Evolutionary conservation across 2,797 vertebrate genomes (phyloP).

Genomic region (Huso huso): DNA sequence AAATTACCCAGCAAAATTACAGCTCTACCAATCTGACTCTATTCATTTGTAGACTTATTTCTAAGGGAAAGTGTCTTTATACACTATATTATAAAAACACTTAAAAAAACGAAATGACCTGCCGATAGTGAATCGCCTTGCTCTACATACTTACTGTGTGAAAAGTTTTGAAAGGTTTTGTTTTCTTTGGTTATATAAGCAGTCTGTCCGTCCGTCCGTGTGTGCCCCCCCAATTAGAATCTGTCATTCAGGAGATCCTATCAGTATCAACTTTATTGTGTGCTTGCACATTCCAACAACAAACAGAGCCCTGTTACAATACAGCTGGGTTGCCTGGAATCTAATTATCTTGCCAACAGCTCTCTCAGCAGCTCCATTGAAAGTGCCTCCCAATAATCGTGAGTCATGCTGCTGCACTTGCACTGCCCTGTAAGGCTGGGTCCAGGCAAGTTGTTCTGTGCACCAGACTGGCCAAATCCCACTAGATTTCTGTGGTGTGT

Average conservation of each 20-base stretch:
- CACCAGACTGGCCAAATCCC: background rate
- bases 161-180: background rate
- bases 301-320: background rate
- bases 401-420: background rate
- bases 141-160: background rate
- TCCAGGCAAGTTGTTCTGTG: background rate
- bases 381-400: background rate
- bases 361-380: slow-evolving; percentile 2
- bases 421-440: background rate
- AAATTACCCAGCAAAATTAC: too few relatives aligned
- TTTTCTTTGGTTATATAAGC: background rate
- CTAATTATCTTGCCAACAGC: background rate
- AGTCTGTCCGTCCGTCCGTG: background rate
- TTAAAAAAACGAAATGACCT: too few relatives aligned
- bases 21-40: too few relatives aligned
- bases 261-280: background rate
- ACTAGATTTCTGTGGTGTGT: background rate
- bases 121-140: too few relatives aligned
- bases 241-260: background rate
- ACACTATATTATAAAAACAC: too few relatives aligned
- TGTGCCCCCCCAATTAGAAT: background rate
- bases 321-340: background rate
- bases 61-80: too few relatives aligned
- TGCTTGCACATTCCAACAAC: background rate
- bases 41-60: too few relatives aligned